These are phyloP conservation scores for Tenthredo notha DNA, from an alignment of 2,888 invertebrate species.

Conservation along the genomic window DNA sequence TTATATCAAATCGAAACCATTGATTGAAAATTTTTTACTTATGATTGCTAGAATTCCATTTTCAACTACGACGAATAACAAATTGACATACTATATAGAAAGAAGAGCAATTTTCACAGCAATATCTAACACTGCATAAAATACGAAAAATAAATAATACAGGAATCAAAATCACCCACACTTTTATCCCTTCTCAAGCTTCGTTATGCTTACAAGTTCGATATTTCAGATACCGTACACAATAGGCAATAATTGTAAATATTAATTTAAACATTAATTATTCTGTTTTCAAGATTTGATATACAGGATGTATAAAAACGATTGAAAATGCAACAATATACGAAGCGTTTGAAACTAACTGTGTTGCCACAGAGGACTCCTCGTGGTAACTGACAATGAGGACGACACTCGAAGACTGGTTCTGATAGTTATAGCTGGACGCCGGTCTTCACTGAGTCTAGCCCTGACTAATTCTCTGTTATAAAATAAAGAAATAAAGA, in stretches of 20 bases:
- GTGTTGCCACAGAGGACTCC: conserved; percentile 30
- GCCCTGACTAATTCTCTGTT: conserved; percentile 19
- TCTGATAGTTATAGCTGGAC: conserved; percentile 7
- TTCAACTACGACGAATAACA: neutral
- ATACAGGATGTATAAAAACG: neutral
- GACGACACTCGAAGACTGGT: conserved; percentile 29
- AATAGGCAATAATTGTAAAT: neutral
- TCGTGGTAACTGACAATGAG: conserved; percentile 32
- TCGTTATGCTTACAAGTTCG: neutral
- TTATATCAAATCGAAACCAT: neutral
- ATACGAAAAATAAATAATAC: neutral
- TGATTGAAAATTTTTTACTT: neutral
- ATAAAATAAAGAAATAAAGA: conserved; percentile 7
- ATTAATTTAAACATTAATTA: neutral
- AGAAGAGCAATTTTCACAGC: neutral
- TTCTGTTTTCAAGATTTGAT: neutral
- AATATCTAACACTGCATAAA: neutral
- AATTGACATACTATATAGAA: neutral
- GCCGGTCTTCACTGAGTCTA: conserved; percentile 16
- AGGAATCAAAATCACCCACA: neutral
- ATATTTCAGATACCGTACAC: neutral
- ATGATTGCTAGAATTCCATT: neutral
- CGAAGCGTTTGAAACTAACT: neutral
- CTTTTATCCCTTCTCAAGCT: neutral
- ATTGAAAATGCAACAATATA: neutral